These are phyloP conservation scores for Sapayoa aenigma DNA, from an alignment of 2,113 vertebrate species.

Conservation along the genomic window DNA sequence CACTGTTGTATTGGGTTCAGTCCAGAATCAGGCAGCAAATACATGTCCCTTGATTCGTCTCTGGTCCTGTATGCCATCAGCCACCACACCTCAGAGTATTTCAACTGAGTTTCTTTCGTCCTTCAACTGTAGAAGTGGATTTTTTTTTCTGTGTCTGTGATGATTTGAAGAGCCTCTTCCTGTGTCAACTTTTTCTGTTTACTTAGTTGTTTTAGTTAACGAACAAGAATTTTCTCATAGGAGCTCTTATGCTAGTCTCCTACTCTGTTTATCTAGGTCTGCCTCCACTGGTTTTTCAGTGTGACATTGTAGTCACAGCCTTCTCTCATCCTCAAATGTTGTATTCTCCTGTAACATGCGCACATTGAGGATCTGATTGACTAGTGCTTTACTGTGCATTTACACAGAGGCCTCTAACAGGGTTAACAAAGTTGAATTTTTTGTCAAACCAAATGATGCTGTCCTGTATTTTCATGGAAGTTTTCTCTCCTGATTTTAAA, in stretches of 20 bases:
- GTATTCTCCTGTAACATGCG: fast-evolving
- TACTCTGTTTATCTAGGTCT: not conserved
- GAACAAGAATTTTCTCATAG: not conserved
- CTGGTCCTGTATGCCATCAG: not conserved
- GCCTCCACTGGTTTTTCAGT: not conserved
- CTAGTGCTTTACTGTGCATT: not conserved
- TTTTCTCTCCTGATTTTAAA: not conserved
- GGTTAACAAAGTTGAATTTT: not conserved
- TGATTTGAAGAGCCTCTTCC: not conserved
- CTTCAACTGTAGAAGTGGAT: not conserved
- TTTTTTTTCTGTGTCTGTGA: not conserved
- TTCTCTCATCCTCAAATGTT: not conserved
- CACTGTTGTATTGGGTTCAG: fast-evolving
- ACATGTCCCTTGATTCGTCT: not conserved
- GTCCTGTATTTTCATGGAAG: fast-evolving
- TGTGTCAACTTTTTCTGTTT: not conserved
- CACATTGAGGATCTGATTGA: not conserved
- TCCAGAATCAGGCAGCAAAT: not conserved
- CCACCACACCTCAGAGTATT: fast-evolving
- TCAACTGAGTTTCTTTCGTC: not conserved
- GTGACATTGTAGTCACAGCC: not conserved
- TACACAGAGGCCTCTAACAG: not conserved
- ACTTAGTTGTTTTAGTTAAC: not conserved
- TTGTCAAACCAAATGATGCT: not conserved
- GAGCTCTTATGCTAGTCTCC: not conserved